Percentiles rank a stretch among this genome's conserved stretches.
Evolutionary conservation across 1,140 invertebrate genomes (phyloP).

Genomic region (Zaprionus capensis): DNA sequence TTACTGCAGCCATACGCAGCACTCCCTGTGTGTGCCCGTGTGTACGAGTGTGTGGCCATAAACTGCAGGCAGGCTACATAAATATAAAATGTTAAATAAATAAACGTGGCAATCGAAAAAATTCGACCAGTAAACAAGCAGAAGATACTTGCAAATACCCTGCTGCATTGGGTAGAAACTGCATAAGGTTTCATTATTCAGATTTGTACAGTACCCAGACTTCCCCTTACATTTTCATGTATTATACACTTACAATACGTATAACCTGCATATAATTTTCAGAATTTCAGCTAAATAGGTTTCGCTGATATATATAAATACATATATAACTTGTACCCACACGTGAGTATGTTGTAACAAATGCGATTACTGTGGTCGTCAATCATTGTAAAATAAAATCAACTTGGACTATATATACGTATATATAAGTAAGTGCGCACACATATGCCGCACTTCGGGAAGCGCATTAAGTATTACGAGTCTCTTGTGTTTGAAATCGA

Average conservation of each 20-base stretch:
- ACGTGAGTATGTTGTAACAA: too few relatives aligned
- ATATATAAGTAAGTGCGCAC: background rate
- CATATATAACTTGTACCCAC: too few relatives aligned
- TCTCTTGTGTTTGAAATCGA: slow-evolving; percentile 73
- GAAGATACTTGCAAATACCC: background rate
- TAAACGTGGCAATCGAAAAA: slow-evolving; percentile 54
- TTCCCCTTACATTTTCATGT: too few relatives aligned
- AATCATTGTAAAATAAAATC: background rate
- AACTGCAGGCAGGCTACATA: slow-evolving; percentile 73
- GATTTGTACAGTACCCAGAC: too few relatives aligned
- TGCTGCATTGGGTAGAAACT: too few relatives aligned
- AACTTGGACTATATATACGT: background rate
- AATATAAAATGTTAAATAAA: slow-evolving; percentile 80
- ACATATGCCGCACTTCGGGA: slow-evolving; percentile 22
- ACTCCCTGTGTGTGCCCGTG: background rate
- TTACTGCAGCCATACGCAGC: slow-evolving; percentile 67
- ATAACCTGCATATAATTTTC: too few relatives aligned
- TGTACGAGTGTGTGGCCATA: slow-evolving; percentile 53
- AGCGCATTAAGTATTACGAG: slow-evolving; percentile 51
- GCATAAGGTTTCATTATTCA: too few relatives aligned
- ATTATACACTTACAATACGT: too few relatives aligned
- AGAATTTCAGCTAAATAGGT: too few relatives aligned
- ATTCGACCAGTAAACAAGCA: background rate
- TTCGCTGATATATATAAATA: too few relatives aligned
- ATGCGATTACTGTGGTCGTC: background rate